phyloP scores from a whole-genome alignment of 2,888 invertebrate genomes.

The Lochmaea crataegi region DNA sequence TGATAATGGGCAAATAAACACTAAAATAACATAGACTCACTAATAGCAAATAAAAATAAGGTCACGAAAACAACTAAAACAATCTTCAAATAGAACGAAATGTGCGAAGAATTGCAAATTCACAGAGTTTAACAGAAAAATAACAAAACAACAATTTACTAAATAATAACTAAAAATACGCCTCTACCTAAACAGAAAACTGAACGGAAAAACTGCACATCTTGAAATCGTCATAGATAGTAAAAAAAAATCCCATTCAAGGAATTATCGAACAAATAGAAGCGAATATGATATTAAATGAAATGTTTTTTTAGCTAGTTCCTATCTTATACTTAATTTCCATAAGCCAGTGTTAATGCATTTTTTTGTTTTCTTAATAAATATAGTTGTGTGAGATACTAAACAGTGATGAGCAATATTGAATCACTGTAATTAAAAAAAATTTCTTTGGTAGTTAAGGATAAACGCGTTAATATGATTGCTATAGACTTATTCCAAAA shows the following conservation, averaged over 20 bases:
- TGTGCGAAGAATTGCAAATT: slow-evolving; percentile 13
- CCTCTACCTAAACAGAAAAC: slow-evolving; percentile 21
- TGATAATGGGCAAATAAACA: slow-evolving; percentile 1
- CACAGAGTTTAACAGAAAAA: slow-evolving; percentile 23
- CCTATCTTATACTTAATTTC: no score
- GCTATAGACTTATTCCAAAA: not conserved
- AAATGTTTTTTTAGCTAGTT: no score
- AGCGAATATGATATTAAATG: slow-evolving; percentile 4
- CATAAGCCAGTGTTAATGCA: no score
- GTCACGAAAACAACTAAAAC: slow-evolving; percentile 22
- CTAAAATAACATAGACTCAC: slow-evolving; percentile 1
- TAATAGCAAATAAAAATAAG: not conserved
- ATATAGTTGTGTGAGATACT: not conserved
- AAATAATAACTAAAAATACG: slow-evolving; percentile 28
- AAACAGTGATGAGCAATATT: not conserved
- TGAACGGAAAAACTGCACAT: slow-evolving; percentile 14
- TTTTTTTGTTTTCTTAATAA: not conserved
- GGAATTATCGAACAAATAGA: not conserved
- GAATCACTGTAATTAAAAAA: no score
- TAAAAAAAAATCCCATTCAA: not conserved
- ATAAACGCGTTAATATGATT: not conserved
- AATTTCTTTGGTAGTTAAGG: no score
- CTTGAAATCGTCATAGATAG: slow-evolving; percentile 12
- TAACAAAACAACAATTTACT: slow-evolving; percentile 28
- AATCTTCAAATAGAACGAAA: slow-evolving; percentile 18